These are phyloP conservation scores for Ommatoiulus sabulosus DNA, from an alignment of 2,888 invertebrate genomes.

Conservation along the genomic window DNA sequence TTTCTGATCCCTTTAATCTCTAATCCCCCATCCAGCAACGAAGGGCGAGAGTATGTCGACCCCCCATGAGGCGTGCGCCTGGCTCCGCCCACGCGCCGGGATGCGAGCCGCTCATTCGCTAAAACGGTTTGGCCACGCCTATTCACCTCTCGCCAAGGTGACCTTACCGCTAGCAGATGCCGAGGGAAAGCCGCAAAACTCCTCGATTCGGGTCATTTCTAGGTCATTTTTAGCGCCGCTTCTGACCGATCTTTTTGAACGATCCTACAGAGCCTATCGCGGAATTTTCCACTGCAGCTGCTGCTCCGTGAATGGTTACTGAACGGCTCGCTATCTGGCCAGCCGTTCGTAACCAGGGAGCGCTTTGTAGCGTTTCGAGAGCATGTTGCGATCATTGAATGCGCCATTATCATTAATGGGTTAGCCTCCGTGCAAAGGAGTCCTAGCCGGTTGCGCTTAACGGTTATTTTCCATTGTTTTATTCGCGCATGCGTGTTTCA, in stretches of 20 bases:
- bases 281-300: conserved; percentile 8
- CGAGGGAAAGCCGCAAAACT: background rate
- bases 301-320: background rate
- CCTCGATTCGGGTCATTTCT: background rate
- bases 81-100: background rate
- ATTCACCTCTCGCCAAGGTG: background rate
- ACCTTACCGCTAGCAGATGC: background rate
- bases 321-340: background rate
- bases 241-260: background rate
- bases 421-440: background rate
- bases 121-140: background rate
- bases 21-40: too few species aligned
- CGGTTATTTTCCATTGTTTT: too few species aligned
- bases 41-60: conserved; percentile 24
- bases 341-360: background rate
- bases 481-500: too few species aligned
- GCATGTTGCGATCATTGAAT: background rate
- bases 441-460: too few species aligned
- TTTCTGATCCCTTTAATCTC: background rate
- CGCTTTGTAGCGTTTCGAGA: background rate
- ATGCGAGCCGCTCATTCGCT: background rate
- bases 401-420: background rate
- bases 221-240: background rate
- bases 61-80: background rate
- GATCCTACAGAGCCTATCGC: background rate